Percentiles rank a stretch among this genome's conserved stretches.
phyloP scores from a whole-genome alignment of 2,888 invertebrate genomes.

The Teleiodes luculella region DNA sequence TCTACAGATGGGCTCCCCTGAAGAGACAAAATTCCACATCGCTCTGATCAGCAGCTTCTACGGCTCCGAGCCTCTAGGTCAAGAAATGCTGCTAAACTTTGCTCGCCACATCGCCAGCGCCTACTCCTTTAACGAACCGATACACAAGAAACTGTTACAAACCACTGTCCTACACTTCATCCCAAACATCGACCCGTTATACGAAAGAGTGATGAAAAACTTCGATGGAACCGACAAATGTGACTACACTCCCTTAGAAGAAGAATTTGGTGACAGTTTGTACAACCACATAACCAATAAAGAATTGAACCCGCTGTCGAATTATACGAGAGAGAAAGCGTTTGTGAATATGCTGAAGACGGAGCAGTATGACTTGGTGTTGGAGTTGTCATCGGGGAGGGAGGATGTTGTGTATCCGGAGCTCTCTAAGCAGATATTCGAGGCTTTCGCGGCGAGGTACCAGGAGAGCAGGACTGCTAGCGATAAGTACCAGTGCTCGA shows the following conservation, averaged over 20 bases:
- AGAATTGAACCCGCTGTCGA: slow-evolving; percentile 58
- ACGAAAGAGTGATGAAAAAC: slow-evolving; percentile 46
- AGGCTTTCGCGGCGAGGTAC: slow-evolving; percentile 67
- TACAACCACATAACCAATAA: slow-evolving; percentile 66
- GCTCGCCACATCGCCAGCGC: slow-evolving; percentile 89
- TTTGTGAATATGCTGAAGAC: slow-evolving; percentile 82
- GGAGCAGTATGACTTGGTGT: slow-evolving; percentile 84
- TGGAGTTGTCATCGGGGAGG: slow-evolving; percentile 87
- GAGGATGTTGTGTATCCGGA: slow-evolving; percentile 79
- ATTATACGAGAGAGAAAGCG: slow-evolving; percentile 75
- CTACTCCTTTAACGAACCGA: slow-evolving; percentile 82
- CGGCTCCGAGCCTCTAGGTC: slow-evolving; percentile 88
- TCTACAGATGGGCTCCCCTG: slow-evolving; percentile 85
- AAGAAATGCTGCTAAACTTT: slow-evolving; percentile 90
- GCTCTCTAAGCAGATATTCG: slow-evolving; percentile 58
- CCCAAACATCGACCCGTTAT: slow-evolving; percentile 75
- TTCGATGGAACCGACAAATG: slow-evolving; percentile 57
- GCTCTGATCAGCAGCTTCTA: slow-evolving; percentile 91
- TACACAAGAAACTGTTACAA: slow-evolving; percentile 81
- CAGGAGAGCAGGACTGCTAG: slow-evolving; percentile 59
- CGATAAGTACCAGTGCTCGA: slow-evolving; percentile 50
- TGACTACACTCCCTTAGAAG: slow-evolving; percentile 49
- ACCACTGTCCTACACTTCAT: slow-evolving; percentile 88
- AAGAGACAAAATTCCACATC: slow-evolving; percentile 90
- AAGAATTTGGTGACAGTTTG: slow-evolving; percentile 84